A percentile compares a stretch with the other conserved stretches of the same genome.
phyloP scores from a whole-genome alignment of 2,888 invertebrate genomes.

The Agrotis clavis region DNA sequence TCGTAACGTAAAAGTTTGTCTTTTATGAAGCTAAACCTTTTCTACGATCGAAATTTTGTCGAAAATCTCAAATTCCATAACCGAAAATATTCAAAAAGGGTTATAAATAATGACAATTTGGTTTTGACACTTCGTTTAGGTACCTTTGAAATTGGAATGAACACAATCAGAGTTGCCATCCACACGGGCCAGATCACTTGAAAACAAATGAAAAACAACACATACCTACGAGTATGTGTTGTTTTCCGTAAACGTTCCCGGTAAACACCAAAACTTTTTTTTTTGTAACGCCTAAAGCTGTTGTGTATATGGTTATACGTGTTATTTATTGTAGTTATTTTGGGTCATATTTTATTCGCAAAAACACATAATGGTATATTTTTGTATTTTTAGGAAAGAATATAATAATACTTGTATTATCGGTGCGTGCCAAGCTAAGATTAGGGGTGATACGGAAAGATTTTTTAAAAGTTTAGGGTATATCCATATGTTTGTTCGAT shows the following conservation, averaged over 20 bases:
- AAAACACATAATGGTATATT: slow-evolving; percentile 38
- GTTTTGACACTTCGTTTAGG: slow-evolving; percentile 28
- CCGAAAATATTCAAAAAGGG: slow-evolving; percentile 12
- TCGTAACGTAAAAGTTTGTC: slow-evolving; percentile 17
- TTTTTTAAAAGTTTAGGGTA: no score
- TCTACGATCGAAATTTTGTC: slow-evolving; percentile 9
- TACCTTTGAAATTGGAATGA: slow-evolving; percentile 16
- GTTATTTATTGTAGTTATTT: slow-evolving; percentile 47
- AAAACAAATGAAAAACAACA: slow-evolving; percentile 37
- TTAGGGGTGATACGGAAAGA: slow-evolving; percentile 42
- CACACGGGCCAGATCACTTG: slow-evolving; percentile 22
- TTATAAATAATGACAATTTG: slow-evolving; percentile 31
- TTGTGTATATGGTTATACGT: slow-evolving; percentile 1
- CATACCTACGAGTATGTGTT: no score
- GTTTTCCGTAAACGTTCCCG: no score
- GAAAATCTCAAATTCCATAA: slow-evolving; percentile 16
- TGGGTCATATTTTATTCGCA: slow-evolving; percentile 25
- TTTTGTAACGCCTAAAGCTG: slow-evolving; percentile 20
- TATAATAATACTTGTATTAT: slow-evolving; percentile 58
- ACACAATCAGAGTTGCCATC: slow-evolving; percentile 24
- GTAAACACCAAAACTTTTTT: slow-evolving; percentile 36
- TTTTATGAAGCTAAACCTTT: slow-evolving; percentile 17
- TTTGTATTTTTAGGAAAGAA: slow-evolving; percentile 51
- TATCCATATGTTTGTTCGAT: no score
- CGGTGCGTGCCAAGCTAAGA: slow-evolving; percentile 7